Evolutionary conservation across 2,888 invertebrate genomes (phyloP), one percentile per base, ranked within the genome.

Genomic region (Perizoma affinitatum): DNA sequence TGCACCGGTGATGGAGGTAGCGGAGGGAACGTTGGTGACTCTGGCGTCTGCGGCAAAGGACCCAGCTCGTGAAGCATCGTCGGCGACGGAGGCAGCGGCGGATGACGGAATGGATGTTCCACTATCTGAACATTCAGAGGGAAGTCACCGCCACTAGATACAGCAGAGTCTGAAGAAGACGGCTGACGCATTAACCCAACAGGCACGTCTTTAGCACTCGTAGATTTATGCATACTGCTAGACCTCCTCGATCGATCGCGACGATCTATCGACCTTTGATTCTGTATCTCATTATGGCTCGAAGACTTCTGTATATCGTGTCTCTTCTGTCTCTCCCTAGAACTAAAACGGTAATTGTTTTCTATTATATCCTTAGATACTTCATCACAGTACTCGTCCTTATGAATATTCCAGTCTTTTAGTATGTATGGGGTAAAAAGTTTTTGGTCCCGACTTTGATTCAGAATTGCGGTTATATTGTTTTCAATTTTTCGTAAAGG

Each of bases 1-100:
- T 96, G 96, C 7, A 96, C 96, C 0, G 97, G 97, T 0, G 97
- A 96, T 0, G 97, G 97, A 6, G 97, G 97, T 62, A 97, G 86
- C 42, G 96, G 96, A 22, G 96, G 96, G 78, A 96, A 95, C 53
- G 88, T 90, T 5, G 92, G 93, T 0, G 93, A 93, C 54, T 92
- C 93, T 11, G 93, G 93, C 2, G 93, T 92, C 67, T 86, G 90
- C 10, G 93, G 93, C 40, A 92, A 71, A 4, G 92, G 92, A 0
- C 92, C 92, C 80, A 90, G 82, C 10, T 92, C 93, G 61, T 88
- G 92, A 5, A 70, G 80, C 64, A 84, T 79, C 49, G 77, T 86
- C 0, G 90, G 90, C 1, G 92, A 91, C 9, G 90, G 85, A 4
- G 91, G 90, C 50, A 90, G 70, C 42, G 89, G 89, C 41, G 87